Evolutionary conservation across 2,888 invertebrate species (phyloP), one percentile per base, ranked within the genome.

Genomic region (Agrochola circellaris): DNA sequence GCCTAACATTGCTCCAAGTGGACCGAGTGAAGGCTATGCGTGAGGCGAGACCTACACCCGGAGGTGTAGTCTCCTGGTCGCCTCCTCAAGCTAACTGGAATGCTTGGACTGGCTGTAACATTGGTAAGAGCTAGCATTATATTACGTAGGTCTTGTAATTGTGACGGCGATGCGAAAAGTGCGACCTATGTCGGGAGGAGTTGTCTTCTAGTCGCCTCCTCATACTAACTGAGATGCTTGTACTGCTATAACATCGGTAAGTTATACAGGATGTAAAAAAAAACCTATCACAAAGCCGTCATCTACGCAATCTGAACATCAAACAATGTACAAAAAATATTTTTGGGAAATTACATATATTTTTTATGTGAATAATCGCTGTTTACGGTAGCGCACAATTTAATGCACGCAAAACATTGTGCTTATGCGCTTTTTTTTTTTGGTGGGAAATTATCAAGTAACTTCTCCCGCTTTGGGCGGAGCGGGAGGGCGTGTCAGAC

Each of bases 71-170:
- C 2, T 98, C 99, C 0, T 99, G 99, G 99, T 98, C 99, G 0
- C 99, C 99, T 1, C 99, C 99, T 0, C 98, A 98, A 90, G 97
- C 97, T 8, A 99, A 99, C 94, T 99, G 99, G 99, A 99, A 99
- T 94, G 98, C 99, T 0, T 99, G 99, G 99, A 98, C 98, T 26
- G 98, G 98, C 0, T 99, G 99, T 90, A 99, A 99, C 93, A 99
- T 99, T 90, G 99, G 96, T 96, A 75, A 91, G 91, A 17, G 42
- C 1, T 15, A 62, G 15, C 8, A 62, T 62, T 48, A 48, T 48
- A 6, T 17, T 48, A 48, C 6, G 17, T 4, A 48, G 17, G 15
- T 48, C 5, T 15, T 48, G 13, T 45, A 45, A 45, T 15, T 48
- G 17, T 48, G 15, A 48, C 17, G 1, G 17, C 17, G 6, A 98